Evolutionary conservation across 2,888 invertebrate genomes (phyloP).

Genomic region (Lucinisca nassula): DNA sequence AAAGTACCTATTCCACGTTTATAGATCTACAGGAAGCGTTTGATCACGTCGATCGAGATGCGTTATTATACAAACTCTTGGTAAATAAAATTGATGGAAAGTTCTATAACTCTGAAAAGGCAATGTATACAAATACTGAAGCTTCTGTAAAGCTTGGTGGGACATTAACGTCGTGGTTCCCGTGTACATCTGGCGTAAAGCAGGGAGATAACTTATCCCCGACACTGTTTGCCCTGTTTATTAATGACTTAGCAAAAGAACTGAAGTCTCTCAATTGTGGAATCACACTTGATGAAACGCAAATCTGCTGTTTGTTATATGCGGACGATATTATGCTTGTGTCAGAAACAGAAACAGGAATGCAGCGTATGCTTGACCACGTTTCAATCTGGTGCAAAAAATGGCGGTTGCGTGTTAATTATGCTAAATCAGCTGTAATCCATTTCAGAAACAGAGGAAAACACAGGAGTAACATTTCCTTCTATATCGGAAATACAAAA

Average conservation of each 20-base stretch:
- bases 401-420: background rate
- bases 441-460: background rate
- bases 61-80: conserved; percentile 24
- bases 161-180: conserved; percentile 7
- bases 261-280: background rate
- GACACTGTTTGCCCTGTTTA: conserved; percentile 23
- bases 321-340: conserved; percentile 1
- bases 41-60: conserved; percentile 20
- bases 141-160: background rate
- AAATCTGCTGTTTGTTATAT: background rate
- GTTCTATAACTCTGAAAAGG: conserved; percentile 28
- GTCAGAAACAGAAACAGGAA: background rate
- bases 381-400: background rate
- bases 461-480: background rate
- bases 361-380: conserved; percentile 2
- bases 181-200: background rate
- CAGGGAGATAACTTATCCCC: conserved; percentile 31
- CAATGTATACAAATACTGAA: conserved; percentile 5
- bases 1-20: conserved; percentile 25
- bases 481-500: background rate
- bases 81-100: conserved; percentile 25
- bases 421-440: background rate
- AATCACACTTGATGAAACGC: background rate
- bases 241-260: background rate
- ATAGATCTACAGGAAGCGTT: conserved; percentile 41